These are phyloP conservation scores for Diarsia brunnea DNA, from an alignment of 2,888 invertebrate genomes.

Conservation along the genomic window DNA sequence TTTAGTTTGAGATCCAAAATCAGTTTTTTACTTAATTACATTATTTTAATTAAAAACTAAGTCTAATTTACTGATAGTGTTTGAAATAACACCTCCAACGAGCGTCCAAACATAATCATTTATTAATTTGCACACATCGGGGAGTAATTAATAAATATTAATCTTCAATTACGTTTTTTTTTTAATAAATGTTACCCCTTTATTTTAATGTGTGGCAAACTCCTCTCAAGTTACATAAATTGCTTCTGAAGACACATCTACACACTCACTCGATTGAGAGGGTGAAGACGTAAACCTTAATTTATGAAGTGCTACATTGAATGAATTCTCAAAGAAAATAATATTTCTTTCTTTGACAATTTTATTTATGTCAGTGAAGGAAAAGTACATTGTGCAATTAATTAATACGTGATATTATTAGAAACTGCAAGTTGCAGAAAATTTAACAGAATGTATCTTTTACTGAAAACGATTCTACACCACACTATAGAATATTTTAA, in stretches of 20 bases:
- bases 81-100: background rate
- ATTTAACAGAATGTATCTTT: background rate
- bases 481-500: background rate
- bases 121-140: no score
- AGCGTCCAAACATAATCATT: no score
- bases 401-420: background rate
- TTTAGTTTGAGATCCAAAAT: background rate
- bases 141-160: no score
- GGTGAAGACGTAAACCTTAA: background rate
- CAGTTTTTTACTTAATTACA: background rate
- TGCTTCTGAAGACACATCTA: background rate
- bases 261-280: background rate
- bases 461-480: background rate
- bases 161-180: no score
- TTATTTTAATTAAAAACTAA: no score
- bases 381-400: background rate
- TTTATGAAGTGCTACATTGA: slow-evolving; percentile 3
- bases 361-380: background rate
- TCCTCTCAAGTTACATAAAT: background rate
- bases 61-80: background rate
- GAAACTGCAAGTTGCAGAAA: background rate
- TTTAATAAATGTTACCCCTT: no score
- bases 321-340: background rate
- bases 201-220: background rate
- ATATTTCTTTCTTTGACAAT: background rate